Percentiles rank a stretch among this genome's conserved stretches.
Evolutionary conservation across 2,113 vertebrate genomes (phyloP).

Genomic region (Mesocricetus auratus): DNA sequence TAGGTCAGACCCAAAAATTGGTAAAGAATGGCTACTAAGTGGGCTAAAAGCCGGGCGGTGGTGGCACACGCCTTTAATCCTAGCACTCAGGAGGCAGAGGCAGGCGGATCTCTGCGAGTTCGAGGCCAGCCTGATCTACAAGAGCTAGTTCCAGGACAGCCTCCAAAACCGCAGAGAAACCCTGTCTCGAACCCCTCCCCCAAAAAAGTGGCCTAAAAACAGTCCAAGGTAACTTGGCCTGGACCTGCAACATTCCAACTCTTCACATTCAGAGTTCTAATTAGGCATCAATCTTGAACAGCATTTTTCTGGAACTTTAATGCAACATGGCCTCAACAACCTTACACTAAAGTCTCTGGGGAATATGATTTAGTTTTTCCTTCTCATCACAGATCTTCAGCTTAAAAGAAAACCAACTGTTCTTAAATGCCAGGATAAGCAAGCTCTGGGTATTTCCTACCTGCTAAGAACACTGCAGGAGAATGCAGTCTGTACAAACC

Average conservation of each 20-base stretch:
- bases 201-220: not conserved
- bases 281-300: not conserved
- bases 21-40: not conserved
- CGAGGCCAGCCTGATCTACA: too few relatives aligned
- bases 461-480: not conserved
- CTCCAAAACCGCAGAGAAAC: too few relatives aligned
- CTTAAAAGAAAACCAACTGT: not conserved
- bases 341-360: not conserved
- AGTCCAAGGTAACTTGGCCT: not conserved
- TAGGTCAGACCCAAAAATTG: not conserved
- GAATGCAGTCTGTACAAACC: not conserved
- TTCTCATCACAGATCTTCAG: not conserved
- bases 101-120: too few relatives aligned
- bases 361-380: not conserved
- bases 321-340: not conserved
- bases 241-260: not conserved
- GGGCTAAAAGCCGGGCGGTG: too few relatives aligned
- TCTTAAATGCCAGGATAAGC: constrained; percentile 2
- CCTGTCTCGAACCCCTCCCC: too few relatives aligned
- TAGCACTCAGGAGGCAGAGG: too few relatives aligned
- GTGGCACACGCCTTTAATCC: too few relatives aligned
- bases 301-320: not conserved
- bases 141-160: too few relatives aligned
- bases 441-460: not conserved
- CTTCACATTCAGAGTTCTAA: not conserved